Evolutionary conservation across 2,888 invertebrate species (phyloP).

Genomic region (Rhagonycha fulva): DNA sequence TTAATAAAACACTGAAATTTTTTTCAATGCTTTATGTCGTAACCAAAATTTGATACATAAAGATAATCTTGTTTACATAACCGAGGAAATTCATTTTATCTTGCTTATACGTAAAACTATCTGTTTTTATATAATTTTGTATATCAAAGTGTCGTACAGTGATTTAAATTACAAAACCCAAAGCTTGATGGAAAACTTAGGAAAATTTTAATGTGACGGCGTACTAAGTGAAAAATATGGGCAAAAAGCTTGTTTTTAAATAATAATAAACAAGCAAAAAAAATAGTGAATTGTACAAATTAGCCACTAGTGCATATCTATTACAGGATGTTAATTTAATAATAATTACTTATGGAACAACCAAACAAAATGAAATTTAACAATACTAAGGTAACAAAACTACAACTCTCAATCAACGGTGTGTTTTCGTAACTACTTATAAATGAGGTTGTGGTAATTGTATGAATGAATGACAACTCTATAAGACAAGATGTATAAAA

Average conservation of each 20-base stretch:
- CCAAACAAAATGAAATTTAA: neutral
- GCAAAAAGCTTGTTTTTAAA: neutral
- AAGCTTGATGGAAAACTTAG: neutral
- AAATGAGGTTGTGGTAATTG: neutral
- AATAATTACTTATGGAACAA: neutral
- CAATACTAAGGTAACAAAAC: neutral
- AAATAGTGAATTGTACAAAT: neutral
- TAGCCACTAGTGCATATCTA: neutral
- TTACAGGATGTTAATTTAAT: neutral
- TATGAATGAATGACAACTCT: neutral
- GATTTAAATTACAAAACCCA: neutral
- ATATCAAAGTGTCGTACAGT: neutral
- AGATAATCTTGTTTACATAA: neutral
- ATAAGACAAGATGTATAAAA: neutral
- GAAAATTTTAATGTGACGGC: neutral
- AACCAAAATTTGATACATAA: neutral
- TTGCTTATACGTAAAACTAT: conserved; percentile 1
- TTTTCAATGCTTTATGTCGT: neutral
- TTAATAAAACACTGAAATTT: neutral
- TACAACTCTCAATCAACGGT: neutral
- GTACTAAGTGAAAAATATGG: neutral
- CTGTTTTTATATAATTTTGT: neutral
- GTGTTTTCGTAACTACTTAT: neutral
- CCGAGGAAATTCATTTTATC: neutral
- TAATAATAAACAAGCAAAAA: neutral